Evolutionary conservation across 2,888 invertebrate species (phyloP).

Genomic region (Minunthozetes semirufus): DNA sequence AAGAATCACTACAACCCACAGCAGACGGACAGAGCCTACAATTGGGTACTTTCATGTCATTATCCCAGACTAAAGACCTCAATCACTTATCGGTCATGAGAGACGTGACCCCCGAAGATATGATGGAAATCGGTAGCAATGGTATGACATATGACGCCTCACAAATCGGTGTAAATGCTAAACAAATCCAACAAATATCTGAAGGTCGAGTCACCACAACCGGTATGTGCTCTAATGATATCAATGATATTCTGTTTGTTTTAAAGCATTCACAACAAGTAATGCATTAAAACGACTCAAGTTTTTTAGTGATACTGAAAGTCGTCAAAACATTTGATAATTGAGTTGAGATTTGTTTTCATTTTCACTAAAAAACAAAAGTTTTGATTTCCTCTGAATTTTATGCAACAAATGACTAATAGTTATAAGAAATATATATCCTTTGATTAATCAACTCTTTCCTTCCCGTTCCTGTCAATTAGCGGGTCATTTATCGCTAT

Average conservation of each 20-base stretch:
- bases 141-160: background rate
- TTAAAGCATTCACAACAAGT: background rate
- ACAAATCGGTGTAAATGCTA: slow-evolving; percentile 13
- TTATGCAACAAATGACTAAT: background rate
- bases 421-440: background rate
- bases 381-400: slow-evolving; percentile 8
- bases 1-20: slow-evolving; percentile 1
- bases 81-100: slow-evolving; percentile 17
- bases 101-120: slow-evolving; percentile 20
- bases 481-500: slow-evolving; percentile 25
- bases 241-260: background rate
- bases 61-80: background rate
- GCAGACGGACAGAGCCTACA: background rate
- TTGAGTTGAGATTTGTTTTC: too few species aligned
- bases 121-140: slow-evolving; percentile 8
- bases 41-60: background rate
- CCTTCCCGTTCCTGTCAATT: background rate
- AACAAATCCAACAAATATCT: slow-evolving; percentile 35
- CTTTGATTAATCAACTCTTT: too few species aligned
- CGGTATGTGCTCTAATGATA: background rate
- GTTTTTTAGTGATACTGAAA: background rate
- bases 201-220: slow-evolving; percentile 31
- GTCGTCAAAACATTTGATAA: background rate
- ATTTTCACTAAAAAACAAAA: background rate
- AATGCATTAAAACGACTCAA: too few species aligned